A percentile compares a stretch with the other conserved stretches of the same genome.
phyloP scores from a whole-genome alignment of 2,113 vertebrate genomes.

The Taurulus bubalis region DNA sequence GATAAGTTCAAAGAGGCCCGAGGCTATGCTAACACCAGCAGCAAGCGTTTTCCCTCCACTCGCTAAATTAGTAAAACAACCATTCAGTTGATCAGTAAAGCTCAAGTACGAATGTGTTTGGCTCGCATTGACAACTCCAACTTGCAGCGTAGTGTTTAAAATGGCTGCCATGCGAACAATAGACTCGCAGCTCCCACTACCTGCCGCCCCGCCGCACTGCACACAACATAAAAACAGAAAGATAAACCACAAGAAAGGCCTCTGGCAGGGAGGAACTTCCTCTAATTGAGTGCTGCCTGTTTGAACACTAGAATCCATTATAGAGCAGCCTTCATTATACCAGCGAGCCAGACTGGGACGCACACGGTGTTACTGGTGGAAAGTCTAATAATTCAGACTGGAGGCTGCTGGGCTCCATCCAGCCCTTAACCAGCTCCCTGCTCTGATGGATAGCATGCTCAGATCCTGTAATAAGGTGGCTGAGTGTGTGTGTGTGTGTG shows the following conservation, averaged over 20 bases:
- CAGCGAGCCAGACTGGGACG: constrained; percentile 33
- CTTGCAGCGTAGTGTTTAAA: constrained; percentile 34
- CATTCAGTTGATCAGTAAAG: neutral
- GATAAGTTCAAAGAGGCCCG: neutral
- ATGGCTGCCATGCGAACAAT: constrained; percentile 59
- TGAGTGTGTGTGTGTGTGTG: constrained; percentile 29
- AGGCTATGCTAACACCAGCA: neutral
- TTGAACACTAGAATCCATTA: constrained; percentile 18
- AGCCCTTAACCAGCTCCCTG: constrained; percentile 52
- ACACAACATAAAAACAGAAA: neutral
- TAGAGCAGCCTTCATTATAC: neutral
- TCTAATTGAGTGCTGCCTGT: constrained; percentile 4
- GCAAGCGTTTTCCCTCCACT: neutral
- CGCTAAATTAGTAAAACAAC: neutral
- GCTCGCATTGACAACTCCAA: neutral
- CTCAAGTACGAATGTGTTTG: neutral
- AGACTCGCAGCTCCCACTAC: constrained; percentile 34
- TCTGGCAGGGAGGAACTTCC: constrained; percentile 11
- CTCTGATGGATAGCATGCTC: constrained; percentile 69
- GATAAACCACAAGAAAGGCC: neutral
- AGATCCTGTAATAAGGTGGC: constrained; percentile 56
- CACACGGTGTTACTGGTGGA: constrained; percentile 34
- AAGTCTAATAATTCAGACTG: constrained; percentile 68
- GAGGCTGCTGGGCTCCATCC: constrained; percentile 66
- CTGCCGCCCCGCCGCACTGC: constrained; percentile 24